Conservation (phyloP, 2,113 vertebrate genomes). For the Tamias sibiricus region DNA sequence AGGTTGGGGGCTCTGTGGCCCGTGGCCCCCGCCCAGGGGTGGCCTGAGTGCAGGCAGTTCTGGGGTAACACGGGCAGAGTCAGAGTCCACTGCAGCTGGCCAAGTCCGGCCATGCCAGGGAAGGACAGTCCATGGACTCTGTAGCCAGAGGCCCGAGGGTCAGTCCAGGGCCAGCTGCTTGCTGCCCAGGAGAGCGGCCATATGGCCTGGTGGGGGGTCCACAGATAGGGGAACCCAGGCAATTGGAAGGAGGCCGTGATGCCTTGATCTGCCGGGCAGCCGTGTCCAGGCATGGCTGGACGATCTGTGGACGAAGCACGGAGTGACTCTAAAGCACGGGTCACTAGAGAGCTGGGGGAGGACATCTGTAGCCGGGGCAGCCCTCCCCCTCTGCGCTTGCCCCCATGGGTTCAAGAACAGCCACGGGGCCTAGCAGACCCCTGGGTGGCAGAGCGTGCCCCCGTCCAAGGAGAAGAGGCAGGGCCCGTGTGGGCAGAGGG, state of each 20-base stretch:
- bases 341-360: not conserved
- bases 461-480: not conserved
- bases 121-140: fast-evolving
- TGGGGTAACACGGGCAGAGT: not conserved
- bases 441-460: not conserved
- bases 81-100: not conserved
- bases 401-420: too few relatives aligned
- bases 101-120: not conserved
- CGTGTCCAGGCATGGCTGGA: not conserved
- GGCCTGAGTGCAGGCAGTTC: too few relatives aligned
- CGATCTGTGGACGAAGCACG: not conserved
- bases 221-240: not conserved
- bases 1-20: not conserved
- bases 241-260: not conserved
- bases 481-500: not conserved
- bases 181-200: not conserved
- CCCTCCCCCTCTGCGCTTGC: not conserved
- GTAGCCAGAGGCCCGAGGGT: not conserved
- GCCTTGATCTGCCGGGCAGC: not conserved
- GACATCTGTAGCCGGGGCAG: not conserved
- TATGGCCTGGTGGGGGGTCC: not conserved
- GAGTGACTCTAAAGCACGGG: not conserved
- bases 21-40: too few relatives aligned
- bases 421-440: too few relatives aligned
- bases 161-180: not conserved